Evolutionary conservation across 2,888 invertebrate species (phyloP), one percentile per base, ranked within the genome.

Genomic region (Drosophila neonasuta): DNA sequence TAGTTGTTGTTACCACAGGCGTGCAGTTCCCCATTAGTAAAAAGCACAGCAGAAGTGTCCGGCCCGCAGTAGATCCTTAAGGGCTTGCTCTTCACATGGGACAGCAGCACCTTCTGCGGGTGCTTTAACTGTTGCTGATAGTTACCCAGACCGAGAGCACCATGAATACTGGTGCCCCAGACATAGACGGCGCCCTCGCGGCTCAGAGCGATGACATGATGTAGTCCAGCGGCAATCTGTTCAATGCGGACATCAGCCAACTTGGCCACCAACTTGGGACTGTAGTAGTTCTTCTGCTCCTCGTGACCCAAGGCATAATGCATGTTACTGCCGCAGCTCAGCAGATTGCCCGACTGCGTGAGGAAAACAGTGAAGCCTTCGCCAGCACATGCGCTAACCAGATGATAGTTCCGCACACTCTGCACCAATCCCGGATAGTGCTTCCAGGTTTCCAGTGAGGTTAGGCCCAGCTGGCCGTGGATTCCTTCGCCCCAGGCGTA

Each of bases 401-500:
- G 92, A 57, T 92, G 92, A 87, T 94, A 94, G 48, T 93, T 93
- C 68, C 92, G 92, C 13, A 95, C 90, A 24, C 92, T 91, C 74
- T 94, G 93, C 48, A 95, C 92, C 59, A 92, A 91, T 48, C 91
- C 91, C 0, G 95, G 95, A 80, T 92, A 92, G 48, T 92, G 91
- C 63, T 92, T 91, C 91, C 92, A 93, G 2, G 90, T 88, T 70
- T 92, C 91, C 8, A 91, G 77, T 6, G 91, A 90, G 24, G 92
- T 92, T 42, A 92, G 91, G 0, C 94, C 95, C 49, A 95, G 90
- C 87, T 95, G 94, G 0, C 95, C 95, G 80, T 92, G 91, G 7
- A 90, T 80, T 17, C 94, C 94, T 81, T 93, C 93, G 15, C 95
- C 95, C 95, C 95, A 95, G 0, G 93, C 92, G 86, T 93, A 95